Base-by-base conservation (phyloP, 2,113 vertebrate species). In the Copsychus sechellarum region DNA sequence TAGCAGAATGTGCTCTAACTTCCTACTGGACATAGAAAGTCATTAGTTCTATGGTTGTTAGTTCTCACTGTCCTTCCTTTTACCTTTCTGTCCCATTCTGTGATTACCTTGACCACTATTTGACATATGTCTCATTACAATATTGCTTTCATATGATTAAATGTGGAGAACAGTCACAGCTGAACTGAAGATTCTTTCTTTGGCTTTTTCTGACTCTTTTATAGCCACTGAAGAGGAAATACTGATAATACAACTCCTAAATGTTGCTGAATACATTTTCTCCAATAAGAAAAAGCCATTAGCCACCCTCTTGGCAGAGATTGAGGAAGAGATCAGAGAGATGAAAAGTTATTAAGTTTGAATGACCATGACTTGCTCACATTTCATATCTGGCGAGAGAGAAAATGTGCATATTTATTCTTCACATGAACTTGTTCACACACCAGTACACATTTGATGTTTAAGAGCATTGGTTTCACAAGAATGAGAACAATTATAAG, bases 21-120 rank as follows among this genome's bases (percentile, higher is more conserved):
- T 40, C 18, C 33, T 62, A 25, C 8, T 20, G 3, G 17, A 6
- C 14, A 40, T 7, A 15, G 24, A 26, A 71, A 53, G 11, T 40
- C 40, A 40, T 40, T 40, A 40, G 40, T 40, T 40, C 40, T 40
- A 40, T 58, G 22, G 7, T 50, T 0, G 0, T 14, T 36, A 9
- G 23, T 60, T 56, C 21, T 14, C 6, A 12, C 11, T 70, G 14
- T 70, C 31, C 19, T 84, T 19, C 25, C 42, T 58, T 81, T 72
- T 23, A 56, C 8, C 6, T 29, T 86, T 88, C 80, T 65, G 33
- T 76, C 13, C 14, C 15, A 23, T 66, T 45, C 36, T 71, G 12
- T 80, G 43, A 70, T 43, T 29, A 17, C 5, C 25, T 66, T 81
- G 69, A 25, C 24, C 26, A 60, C 26, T 77, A 45, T 70, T 2